These are phyloP conservation scores for Rallus crepitans DNA, from an alignment of 2,797 vertebrate genomes.

Conservation along the genomic window DNA sequence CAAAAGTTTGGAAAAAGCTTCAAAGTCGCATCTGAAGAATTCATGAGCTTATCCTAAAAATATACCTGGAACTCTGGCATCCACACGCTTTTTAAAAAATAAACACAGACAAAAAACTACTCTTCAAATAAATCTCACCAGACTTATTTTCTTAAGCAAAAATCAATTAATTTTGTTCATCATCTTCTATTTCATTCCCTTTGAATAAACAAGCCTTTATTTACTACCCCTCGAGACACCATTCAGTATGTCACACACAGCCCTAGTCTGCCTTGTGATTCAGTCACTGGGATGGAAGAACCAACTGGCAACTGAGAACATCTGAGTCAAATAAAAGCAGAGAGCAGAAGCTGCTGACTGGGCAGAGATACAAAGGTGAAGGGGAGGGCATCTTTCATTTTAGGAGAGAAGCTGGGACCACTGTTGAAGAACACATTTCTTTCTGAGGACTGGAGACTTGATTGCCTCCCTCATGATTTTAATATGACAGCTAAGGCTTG, in stretches of 20 bases:
- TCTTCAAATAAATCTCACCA: slow-evolving; percentile 20
- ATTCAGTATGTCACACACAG: background rate
- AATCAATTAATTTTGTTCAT: slow-evolving; percentile 1
- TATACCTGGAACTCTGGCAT: slow-evolving; percentile 49
- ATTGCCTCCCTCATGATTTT: background rate
- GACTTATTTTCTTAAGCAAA: slow-evolving; percentile 32
- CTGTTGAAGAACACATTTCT: background rate
- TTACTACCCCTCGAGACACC: background rate
- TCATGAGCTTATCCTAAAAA: slow-evolving; percentile 53
- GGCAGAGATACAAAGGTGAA: background rate
- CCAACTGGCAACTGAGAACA: background rate
- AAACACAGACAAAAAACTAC: slow-evolving; percentile 7
- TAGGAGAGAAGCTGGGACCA: background rate
- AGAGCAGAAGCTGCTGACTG: background rate
- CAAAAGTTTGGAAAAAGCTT: slow-evolving; percentile 68
- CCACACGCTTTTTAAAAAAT: background rate
- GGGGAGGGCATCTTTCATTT: background rate
- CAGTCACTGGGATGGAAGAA: background rate
- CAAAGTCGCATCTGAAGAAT: slow-evolving; percentile 61
- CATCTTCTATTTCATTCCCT: slow-evolving; percentile 29
- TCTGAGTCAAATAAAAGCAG: background rate
- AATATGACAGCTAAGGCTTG: background rate
- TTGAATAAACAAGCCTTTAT: slow-evolving; percentile 28
- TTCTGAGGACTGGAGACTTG: background rate
- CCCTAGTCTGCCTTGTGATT: background rate